Percentiles rank a stretch among this genome's conserved stretches.
Evolutionary conservation across 1,140 invertebrate species (phyloP).

Genomic region (Leptinotarsa lineolata): DNA sequence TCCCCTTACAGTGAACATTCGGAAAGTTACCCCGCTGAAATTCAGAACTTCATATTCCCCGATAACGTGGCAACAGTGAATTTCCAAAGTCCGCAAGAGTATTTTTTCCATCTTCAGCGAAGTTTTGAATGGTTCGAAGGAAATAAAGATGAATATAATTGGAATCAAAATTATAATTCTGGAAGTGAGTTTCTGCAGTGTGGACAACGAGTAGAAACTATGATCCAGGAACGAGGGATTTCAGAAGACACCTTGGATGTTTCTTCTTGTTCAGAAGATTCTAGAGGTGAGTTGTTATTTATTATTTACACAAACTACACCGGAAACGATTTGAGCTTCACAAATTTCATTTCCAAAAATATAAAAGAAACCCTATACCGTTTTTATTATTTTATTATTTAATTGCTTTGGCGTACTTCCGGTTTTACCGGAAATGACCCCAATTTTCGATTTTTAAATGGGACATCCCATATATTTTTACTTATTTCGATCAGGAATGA

Average conservation of each 20-base stretch:
- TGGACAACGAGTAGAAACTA: not conserved
- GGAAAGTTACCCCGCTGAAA: slow-evolving; percentile 1
- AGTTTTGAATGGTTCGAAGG: slow-evolving; percentile 17
- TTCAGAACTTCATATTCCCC: not conserved
- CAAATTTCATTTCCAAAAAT: too few species aligned
- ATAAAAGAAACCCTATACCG: too few species aligned
- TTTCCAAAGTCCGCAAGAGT: slow-evolving; percentile 23
- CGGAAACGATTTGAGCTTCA: too few species aligned
- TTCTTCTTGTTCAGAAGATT: slow-evolving; percentile 30
- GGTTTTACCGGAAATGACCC: too few species aligned
- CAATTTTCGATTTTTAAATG: too few species aligned
- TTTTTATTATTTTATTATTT: too few species aligned
- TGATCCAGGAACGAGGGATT: not conserved
- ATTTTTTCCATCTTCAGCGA: slow-evolving; percentile 27
- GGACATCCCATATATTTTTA: too few species aligned
- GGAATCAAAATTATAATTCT: not conserved
- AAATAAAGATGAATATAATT: slow-evolving; percentile 16
- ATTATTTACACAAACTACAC: too few species aligned
- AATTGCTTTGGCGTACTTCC: too few species aligned
- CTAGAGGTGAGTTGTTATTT: slow-evolving; percentile 21
- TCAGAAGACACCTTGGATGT: slow-evolving; percentile 29
- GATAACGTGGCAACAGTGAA: not conserved
- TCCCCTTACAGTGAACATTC: slow-evolving; percentile 12
- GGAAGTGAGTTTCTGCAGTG: slow-evolving; percentile 1
- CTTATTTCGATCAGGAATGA: too few species aligned